Conservation (phyloP, 2,888 invertebrate genomes). For the Lasioglossum morio region DNA sequence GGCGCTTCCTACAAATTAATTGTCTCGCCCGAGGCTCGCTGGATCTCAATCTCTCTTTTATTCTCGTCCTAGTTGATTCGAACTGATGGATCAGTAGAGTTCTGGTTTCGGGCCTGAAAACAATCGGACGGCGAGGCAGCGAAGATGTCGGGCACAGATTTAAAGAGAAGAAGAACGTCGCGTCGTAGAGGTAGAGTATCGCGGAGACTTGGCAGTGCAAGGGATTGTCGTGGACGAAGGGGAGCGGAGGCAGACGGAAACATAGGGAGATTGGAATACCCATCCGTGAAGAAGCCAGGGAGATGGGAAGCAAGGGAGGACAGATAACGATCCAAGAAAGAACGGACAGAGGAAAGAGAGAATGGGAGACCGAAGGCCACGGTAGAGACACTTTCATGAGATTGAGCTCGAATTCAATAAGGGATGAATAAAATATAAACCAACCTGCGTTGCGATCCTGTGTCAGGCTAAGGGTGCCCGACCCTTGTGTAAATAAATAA, state of each 20-base stretch:
- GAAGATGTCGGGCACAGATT: conserved; percentile 64
- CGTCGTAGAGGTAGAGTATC: conserved; percentile 45
- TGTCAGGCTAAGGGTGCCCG: conserved; percentile 76
- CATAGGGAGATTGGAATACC: conserved; percentile 79
- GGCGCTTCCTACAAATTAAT: conserved; percentile 24
- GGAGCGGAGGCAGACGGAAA: conserved; percentile 41
- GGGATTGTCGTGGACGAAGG: conserved; percentile 12
- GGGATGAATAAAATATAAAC: conserved; percentile 84
- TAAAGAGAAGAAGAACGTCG: conserved; percentile 54
- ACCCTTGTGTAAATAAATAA: conserved; percentile 81
- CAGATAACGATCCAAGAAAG: conserved; percentile 59
- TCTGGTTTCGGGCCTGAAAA: conserved; percentile 19
- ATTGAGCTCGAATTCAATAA: conserved; percentile 84
- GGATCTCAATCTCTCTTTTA: conserved; percentile 7
- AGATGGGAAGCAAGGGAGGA: conserved; percentile 49
- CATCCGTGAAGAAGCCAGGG: conserved; percentile 66
- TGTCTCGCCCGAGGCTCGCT: conserved; percentile 7
- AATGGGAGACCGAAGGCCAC: conserved; percentile 62
- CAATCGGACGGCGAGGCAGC: conserved; percentile 38
- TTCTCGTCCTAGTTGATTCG: neutral
- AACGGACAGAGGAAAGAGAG: conserved; percentile 62
- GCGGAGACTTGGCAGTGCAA: conserved; percentile 46
- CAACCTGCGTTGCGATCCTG: conserved; percentile 73
- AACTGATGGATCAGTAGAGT: conserved; percentile 12
- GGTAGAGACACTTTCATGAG: conserved; percentile 82